phyloP scores from a whole-genome alignment of 2,797 vertebrate species.

The Phalanger gymnotis region DNA sequence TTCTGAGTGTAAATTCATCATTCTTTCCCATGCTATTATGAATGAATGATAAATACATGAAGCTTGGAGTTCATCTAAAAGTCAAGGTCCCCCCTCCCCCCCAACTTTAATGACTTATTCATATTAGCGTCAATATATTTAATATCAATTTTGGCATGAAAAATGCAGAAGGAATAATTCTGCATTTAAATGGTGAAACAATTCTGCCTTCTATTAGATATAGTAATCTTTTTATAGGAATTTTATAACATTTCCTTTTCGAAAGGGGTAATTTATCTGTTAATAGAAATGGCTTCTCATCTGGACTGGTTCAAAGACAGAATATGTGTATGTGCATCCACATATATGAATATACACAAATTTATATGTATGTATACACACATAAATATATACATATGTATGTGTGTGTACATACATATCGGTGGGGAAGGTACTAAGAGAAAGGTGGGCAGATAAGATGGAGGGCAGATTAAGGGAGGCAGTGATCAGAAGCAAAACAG shows the following conservation, averaged over 20 bases:
- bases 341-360: not conserved
- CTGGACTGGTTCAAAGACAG: not conserved
- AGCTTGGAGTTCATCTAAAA: not conserved
- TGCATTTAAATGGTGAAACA: not conserved
- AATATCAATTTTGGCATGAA: not conserved
- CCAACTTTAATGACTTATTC: not conserved
- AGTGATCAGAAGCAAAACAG: no score
- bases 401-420: no score
- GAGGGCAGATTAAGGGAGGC: no score
- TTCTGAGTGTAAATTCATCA: not conserved
- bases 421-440: no score
- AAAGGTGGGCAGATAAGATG: no score
- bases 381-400: no score
- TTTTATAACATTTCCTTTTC: not conserved
- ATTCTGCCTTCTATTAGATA: not conserved
- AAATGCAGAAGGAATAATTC: not conserved
- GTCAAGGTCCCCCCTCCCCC: fast-evolving
- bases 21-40: not conserved
- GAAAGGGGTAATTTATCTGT: not conserved
- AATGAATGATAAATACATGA: not conserved
- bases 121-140: not conserved
- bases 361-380: not conserved
- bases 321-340: not conserved
- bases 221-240: not conserved
- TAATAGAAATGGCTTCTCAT: not conserved